Evolutionary conservation across 2,888 invertebrate species (phyloP).

Genomic region (Laspeyria flexula): DNA sequence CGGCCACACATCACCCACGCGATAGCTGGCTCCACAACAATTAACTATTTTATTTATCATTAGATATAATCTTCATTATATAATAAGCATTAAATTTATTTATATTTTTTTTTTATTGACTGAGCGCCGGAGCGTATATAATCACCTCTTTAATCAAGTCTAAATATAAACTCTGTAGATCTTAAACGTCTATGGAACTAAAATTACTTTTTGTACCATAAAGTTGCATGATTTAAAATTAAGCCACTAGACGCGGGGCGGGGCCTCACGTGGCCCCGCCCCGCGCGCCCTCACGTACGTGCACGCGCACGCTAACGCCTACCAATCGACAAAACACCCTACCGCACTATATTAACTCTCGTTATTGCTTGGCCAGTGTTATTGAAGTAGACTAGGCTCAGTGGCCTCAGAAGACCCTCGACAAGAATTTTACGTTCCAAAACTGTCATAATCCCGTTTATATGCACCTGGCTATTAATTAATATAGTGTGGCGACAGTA

Average conservation of each 20-base stretch:
- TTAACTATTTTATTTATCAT: slow-evolving; percentile 62
- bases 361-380: no score
- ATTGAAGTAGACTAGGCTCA: no score
- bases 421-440: no score
- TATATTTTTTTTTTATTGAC: slow-evolving; percentile 49
- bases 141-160: slow-evolving; percentile 56
- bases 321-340: not conserved
- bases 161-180: slow-evolving; percentile 81
- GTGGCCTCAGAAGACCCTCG: no score
- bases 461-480: no score
- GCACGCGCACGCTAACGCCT: not conserved
- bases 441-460: no score
- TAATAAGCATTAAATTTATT: slow-evolving; percentile 49
- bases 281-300: slow-evolving; percentile 39
- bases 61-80: slow-evolving; percentile 52
- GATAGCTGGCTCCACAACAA: slow-evolving; percentile 64
- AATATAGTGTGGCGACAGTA: no score
- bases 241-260: slow-evolving; percentile 67
- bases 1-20: slow-evolving; percentile 58
- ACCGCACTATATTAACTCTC: not conserved
- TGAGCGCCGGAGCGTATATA: slow-evolving; percentile 57
- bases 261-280: slow-evolving; percentile 39
- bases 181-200: slow-evolving; percentile 82
- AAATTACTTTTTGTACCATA: slow-evolving; percentile 84
- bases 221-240: slow-evolving; percentile 72